These are phyloP conservation scores for Nomada lathburiana DNA, from an alignment of 2,888 invertebrate genomes.

Conservation along the genomic window DNA sequence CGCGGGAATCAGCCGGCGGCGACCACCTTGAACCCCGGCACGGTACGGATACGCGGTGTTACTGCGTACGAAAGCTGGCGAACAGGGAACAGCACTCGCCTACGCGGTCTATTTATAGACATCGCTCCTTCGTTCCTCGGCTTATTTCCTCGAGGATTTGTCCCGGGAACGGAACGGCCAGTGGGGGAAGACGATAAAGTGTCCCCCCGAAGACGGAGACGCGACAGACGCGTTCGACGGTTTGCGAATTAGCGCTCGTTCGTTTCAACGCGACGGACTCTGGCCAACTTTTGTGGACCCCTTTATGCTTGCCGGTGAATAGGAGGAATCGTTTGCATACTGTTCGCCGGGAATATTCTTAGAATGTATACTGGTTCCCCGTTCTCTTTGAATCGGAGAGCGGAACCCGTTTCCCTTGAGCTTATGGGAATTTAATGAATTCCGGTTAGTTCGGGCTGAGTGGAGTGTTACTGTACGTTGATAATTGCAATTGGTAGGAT, in stretches of 20 bases:
- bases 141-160: slow-evolving; percentile 41
- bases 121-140: slow-evolving; percentile 23
- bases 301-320: background rate
- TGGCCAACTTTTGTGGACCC: no score
- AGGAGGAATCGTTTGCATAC: background rate
- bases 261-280: no score
- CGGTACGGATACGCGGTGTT: background rate
- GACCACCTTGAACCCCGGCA: slow-evolving; percentile 14
- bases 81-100: slow-evolving; percentile 57
- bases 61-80: background rate
- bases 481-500: background rate
- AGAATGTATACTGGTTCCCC: background rate
- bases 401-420: background rate
- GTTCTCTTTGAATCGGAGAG: background rate
- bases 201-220: slow-evolving; percentile 21
- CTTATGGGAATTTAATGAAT: slow-evolving; percentile 13
- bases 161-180: slow-evolving; percentile 40
- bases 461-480: background rate
- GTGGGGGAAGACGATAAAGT: slow-evolving; percentile 2
- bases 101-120: slow-evolving; percentile 56
- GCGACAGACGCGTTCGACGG: background rate
- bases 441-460: background rate
- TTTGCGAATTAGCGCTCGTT: slow-evolving; percentile 5
- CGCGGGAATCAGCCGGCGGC: slow-evolving; percentile 24
- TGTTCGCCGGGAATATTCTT: background rate